Percentiles rank a stretch among this genome's conserved stretches.
Conservation (phyloP, 35 echinoderm and acorn worm species). For the Chiridota heheva region DNA sequence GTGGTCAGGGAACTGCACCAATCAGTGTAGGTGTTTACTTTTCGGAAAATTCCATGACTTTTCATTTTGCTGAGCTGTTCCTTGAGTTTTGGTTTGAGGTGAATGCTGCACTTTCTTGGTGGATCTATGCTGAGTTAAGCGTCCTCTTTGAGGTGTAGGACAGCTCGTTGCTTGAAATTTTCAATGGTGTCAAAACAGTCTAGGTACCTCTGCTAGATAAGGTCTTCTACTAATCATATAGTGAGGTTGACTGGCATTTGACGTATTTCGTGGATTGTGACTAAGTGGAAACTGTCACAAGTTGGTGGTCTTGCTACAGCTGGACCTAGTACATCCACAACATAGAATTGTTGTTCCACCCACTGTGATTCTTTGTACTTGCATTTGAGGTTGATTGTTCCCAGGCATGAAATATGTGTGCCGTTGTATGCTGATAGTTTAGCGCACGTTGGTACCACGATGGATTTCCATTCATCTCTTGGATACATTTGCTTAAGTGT, state of each 20-base stretch:
- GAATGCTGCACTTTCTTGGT: slow-evolving; percentile 42
- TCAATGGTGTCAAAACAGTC: slow-evolving; percentile 34
- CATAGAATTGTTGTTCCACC: slow-evolving; percentile 32
- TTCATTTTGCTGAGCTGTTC: slow-evolving; percentile 51
- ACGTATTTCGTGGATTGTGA: slow-evolving; percentile 40
- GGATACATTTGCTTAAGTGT: slow-evolving; percentile 58
- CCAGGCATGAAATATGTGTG: slow-evolving; percentile 37
- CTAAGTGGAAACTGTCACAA: slow-evolving; percentile 23
- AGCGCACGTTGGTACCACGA: neutral
- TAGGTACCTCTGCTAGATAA: neutral
- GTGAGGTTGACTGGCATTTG: neutral
- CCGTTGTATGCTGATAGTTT: slow-evolving; percentile 49
- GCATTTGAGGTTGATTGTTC: slow-evolving; percentile 40
- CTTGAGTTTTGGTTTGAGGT: slow-evolving; percentile 50
- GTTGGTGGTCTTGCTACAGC: slow-evolving; percentile 36
- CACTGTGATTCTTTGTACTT: slow-evolving; percentile 40
- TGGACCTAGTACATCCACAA: slow-evolving; percentile 54
- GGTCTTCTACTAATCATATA: neutral
- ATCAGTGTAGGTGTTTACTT: slow-evolving; percentile 15
- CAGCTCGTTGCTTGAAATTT: slow-evolving; percentile 22
- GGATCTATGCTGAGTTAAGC: slow-evolving; percentile 44
- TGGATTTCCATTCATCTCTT: neutral
- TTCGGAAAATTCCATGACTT: slow-evolving; percentile 35
- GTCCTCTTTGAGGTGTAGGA: slow-evolving; percentile 30
- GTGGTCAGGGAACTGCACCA: slow-evolving; percentile 54